phyloP scores from a whole-genome alignment of 2,113 vertebrate genomes.

The Anoura caudifer region DNA sequence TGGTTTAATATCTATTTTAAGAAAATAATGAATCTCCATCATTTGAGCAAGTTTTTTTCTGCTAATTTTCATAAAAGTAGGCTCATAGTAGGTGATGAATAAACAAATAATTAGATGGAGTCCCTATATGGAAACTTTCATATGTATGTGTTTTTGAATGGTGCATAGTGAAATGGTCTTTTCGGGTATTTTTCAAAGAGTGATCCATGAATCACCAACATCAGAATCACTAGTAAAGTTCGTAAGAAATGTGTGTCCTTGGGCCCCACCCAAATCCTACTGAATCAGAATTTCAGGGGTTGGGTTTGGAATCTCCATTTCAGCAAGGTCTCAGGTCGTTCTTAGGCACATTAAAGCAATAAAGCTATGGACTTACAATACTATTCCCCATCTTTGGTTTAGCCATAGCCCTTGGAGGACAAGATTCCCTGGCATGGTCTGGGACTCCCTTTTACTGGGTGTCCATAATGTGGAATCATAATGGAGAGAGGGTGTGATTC shows the following conservation, averaged over 20 bases:
- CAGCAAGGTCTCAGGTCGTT: background rate
- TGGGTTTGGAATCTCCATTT: background rate
- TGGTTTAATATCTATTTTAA: background rate
- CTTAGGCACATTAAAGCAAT: background rate
- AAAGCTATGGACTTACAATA: background rate
- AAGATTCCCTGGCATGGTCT: background rate
- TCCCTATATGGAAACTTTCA: background rate
- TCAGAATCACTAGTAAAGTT: background rate
- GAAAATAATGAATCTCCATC: background rate
- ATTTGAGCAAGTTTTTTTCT: background rate
- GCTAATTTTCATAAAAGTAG: background rate
- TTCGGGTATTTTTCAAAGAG: background rate
- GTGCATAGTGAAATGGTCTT: background rate
- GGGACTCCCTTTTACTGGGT: background rate
- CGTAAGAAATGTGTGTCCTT: background rate
- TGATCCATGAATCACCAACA: background rate
- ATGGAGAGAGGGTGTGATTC: background rate
- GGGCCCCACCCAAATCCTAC: background rate
- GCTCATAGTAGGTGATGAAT: background rate
- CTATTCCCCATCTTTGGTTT: background rate
- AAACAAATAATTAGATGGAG: background rate
- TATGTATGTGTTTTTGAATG: background rate
- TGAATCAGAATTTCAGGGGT: background rate
- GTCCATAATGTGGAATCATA: background rate
- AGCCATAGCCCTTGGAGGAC: background rate